Evolutionary conservation across 2,113 vertebrate genomes (phyloP), one percentile per base, ranked within the genome.

Genomic region (Notiomystis cincta): DNA sequence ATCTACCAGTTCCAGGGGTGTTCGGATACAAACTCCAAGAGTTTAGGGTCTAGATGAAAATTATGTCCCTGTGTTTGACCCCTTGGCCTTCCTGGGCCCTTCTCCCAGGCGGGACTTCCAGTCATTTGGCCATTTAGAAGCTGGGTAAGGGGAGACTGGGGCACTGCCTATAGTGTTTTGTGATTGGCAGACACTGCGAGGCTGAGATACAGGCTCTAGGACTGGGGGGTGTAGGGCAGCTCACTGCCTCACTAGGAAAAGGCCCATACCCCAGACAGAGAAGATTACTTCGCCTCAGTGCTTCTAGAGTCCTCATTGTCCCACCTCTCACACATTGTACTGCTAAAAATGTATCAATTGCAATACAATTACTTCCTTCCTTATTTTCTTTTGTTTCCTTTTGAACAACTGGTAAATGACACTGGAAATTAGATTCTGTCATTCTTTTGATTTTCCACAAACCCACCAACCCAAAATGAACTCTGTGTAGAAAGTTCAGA

Each of bases 1-100:
- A 20, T 21, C 21, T 76, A 58, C 61, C 31, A 67, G 13, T 58
- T 42, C 53, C 25, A 44, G 44, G 0, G 0, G 37, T 37, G 35
- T 37, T 42, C 0, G 0, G 44, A 27, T 51, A 58, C 44, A 27
- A 76, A 50, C 13, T 25, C 25, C 31, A 50, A 17, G 31, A 50
- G 21, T 13, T 16, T 25, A 57, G 25, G 21, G 31, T 24, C 16
- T 31, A 67, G 37, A 50, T 4, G 15, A 76, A 58, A 0, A 0
- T 35, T 21, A 42, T 15, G 2, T 7, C 44, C 25, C 18, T 42
- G 13, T 27, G 21, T 66, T 66, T 2, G 1, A 31, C 6, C 17
- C 17, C 27, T 86, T 44, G 31, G 17, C 25, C 20, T 44, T 42
- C 44, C 35, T 31, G 25, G 23, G 20, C 8, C 25, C 16, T 31